Evolutionary conservation across 2,113 vertebrate species (phyloP), one percentile per base, ranked within the genome.

Genomic region (Macquaria australasica): DNA sequence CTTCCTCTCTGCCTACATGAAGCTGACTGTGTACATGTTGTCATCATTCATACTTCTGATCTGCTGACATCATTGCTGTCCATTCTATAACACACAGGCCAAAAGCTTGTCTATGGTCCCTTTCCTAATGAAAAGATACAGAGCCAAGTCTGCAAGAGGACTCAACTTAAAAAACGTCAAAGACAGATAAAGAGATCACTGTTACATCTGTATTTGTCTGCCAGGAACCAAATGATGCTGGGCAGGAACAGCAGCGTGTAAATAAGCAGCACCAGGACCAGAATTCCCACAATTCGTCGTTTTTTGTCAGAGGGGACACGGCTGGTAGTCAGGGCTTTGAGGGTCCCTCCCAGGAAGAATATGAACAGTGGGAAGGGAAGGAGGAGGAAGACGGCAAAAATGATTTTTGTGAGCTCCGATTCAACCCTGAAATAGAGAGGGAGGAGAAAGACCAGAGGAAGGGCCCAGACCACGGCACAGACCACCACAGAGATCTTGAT

Each of bases 81-180:
- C 45, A 53, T 50, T 51, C 11, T 77, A 9, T 34, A 77, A 43
- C 75, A 67, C 39, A 81, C 16, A 50, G 0, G 81, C 0, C 0
- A 81, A 48, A 60, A 90, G 3, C 4, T 81, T 82, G 62, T 90
- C 16, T 37, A 41, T 37, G 3, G 20, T 1, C 15, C 81, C 79
- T 45, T 80, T 90, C n/a, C 80, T 84, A 1, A 62, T 66, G 6
- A 83, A 81, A 41, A 87, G 11, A 43, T 76, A 87, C 34, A 87
- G 20, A 21, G 51, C 0, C 4, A 72, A 18, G 43, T 87, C 66
- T 77, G 67, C 73, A 31, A 87, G 25, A 39, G 83, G 85, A 74
- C 60, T 85, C 1, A 82, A n/a, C 3, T 0, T 4, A 9, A 55
- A 0, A 28, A 28, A 14, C 5, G 11, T 8, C 0, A 5, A 7